These are phyloP conservation scores for Aplidium turbinatum DNA, from an alignment of 23 tunicate genomes.

Conservation along the genomic window DNA sequence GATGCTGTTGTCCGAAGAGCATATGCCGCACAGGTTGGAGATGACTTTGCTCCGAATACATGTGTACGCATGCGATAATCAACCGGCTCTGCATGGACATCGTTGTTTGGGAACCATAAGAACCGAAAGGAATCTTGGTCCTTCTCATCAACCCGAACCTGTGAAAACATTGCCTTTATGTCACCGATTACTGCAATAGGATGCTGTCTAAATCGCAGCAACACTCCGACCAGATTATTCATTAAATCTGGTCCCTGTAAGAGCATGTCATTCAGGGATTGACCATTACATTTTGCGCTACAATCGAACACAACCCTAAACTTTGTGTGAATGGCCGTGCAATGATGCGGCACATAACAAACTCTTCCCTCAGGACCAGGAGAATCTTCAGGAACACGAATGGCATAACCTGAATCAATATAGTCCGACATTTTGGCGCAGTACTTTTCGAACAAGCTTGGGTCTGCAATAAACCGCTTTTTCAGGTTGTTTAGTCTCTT, in stretches of 20 bases:
- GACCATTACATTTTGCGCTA: neutral
- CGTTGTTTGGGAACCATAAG: neutral
- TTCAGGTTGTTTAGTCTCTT: neutral
- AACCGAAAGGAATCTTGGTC: neutral
- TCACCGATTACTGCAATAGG: constrained; percentile 2
- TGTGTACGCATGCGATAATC: constrained; percentile 4
- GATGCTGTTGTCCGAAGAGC: neutral
- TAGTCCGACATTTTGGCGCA: neutral
- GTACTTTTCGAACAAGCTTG: neutral
- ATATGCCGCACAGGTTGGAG: constrained; percentile 7
- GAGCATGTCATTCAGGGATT: neutral
- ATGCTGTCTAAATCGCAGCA: neutral
- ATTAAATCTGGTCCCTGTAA: neutral
- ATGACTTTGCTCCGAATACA: constrained; percentile 7
- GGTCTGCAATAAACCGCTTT: neutral
- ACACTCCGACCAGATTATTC: constrained; percentile 3
- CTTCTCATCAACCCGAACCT: constrained; percentile 1
- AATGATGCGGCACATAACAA: constrained; percentile 10
- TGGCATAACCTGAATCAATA: neutral
- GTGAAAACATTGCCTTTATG: constrained; percentile 12
- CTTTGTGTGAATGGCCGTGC: neutral
- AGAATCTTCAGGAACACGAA: neutral
- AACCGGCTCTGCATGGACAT: neutral
- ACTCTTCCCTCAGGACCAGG: neutral
- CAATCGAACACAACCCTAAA: constrained; percentile 16